Evolutionary conservation across 2,888 invertebrate genomes (phyloP).

Genomic region (Erebia palarica): DNA sequence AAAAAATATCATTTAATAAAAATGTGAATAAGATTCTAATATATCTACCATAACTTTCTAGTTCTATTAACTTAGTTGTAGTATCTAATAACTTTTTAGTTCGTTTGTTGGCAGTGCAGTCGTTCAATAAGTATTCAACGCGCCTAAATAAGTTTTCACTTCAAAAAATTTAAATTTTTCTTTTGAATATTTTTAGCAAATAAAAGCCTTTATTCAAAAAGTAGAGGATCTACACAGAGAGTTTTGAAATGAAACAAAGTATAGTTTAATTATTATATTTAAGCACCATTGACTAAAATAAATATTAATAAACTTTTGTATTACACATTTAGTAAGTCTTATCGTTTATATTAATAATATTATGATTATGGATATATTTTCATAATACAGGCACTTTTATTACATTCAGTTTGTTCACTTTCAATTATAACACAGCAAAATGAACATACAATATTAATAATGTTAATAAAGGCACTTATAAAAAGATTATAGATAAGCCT

Average conservation of each 20-base stretch:
- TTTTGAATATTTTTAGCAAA: too few relatives aligned
- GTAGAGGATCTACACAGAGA: not conserved
- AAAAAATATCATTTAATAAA: too few relatives aligned
- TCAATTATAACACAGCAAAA: constrained; percentile 14
- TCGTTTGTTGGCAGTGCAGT: too few relatives aligned
- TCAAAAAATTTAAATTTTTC: too few relatives aligned
- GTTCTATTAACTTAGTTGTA: too few relatives aligned
- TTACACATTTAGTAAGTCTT: constrained; percentile 12
- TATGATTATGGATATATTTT: not conserved
- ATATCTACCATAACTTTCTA: too few relatives aligned
- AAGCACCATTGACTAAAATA: constrained; percentile 30
- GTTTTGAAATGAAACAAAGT: constrained; percentile 10
- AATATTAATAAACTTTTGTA: not conserved
- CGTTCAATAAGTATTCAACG: too few relatives aligned
- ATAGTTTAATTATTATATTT: constrained; percentile 17
- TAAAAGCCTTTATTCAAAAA: too few relatives aligned
- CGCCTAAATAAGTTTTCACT: too few relatives aligned
- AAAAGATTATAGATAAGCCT: not conserved
- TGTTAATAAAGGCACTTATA: not conserved
- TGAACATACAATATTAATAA: not conserved
- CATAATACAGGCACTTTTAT: constrained; percentile 3
- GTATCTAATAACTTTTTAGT: too few relatives aligned
- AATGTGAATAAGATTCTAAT: too few relatives aligned
- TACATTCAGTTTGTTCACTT: not conserved
- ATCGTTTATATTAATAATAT: constrained; percentile 6